These are phyloP conservation scores for Piprites chloris DNA, from an alignment of 2,113 vertebrate species.

Conservation along the genomic window DNA sequence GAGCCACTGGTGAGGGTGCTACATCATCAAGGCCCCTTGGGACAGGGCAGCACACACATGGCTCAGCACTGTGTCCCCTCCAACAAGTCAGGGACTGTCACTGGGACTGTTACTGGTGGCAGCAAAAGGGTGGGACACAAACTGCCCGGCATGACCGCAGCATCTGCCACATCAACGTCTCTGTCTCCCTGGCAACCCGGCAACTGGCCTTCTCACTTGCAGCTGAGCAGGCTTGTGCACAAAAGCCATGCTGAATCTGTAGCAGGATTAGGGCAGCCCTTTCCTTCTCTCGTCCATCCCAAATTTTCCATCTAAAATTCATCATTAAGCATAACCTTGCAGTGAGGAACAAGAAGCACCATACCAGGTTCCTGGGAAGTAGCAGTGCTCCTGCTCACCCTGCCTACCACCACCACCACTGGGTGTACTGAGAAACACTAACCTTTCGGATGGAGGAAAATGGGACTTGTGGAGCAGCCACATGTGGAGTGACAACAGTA, in stretches of 20 bases:
- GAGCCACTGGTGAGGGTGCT: not conserved
- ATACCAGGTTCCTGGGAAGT: fast-evolving
- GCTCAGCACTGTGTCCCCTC: not conserved
- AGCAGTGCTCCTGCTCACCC: not conserved
- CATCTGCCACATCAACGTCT: conserved; percentile 28
- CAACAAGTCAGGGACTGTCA: not conserved
- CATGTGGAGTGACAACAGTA: fast-evolving
- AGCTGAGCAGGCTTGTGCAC: not conserved
- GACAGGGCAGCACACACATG: not conserved
- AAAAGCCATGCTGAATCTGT: not conserved
- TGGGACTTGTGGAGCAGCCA: not conserved
- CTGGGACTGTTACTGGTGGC: not conserved
- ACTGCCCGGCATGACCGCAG: fast-evolving
- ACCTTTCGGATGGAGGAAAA: not conserved
- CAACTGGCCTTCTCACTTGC: conserved; percentile 27
- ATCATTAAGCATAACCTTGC: not conserved
- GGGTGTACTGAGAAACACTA: fast-evolving
- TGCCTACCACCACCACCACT: not conserved
- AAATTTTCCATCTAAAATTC: not conserved
- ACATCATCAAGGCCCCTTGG: not conserved
- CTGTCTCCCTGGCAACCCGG: conserved; percentile 67
- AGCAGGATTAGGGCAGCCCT: not conserved
- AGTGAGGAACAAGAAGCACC: not conserved
- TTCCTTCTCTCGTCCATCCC: not conserved
- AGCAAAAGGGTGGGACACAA: not conserved